Percentiles rank a stretch among this genome's conserved stretches.
phyloP scores from a whole-genome alignment of 1,140 invertebrate species.

The Neelides sp. region DNA sequence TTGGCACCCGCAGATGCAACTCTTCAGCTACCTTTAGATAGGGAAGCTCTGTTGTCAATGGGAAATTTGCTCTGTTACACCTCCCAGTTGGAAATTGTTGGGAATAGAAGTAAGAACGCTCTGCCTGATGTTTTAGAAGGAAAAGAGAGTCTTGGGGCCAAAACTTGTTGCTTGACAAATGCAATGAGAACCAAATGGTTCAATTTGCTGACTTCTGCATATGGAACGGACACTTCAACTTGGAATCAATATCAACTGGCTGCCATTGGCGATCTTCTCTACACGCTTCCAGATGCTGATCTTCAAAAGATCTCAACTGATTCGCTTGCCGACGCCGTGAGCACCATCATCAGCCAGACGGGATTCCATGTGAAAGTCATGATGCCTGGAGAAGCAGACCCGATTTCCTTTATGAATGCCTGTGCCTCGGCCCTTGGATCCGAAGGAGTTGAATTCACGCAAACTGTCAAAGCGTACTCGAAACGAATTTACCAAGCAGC shows the following conservation, averaged over 20 bases:
- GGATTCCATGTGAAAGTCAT: background rate
- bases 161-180: slow-evolving; percentile 24
- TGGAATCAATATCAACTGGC: slow-evolving; percentile 23
- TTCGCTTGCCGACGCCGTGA: slow-evolving; percentile 13
- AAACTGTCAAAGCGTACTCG: slow-evolving; percentile 18
- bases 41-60: slow-evolving; percentile 2
- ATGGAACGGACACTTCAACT: slow-evolving; percentile 17
- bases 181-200: slow-evolving; percentile 13
- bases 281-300: slow-evolving; percentile 14
- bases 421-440: slow-evolving; percentile 12
- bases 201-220: slow-evolving; percentile 12
- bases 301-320: slow-evolving; percentile 17
- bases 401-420: slow-evolving; percentile 10
- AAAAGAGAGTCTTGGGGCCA: slow-evolving; percentile 15
- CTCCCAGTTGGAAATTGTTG: background rate
- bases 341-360: slow-evolving; percentile 10
- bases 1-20: too few species aligned
- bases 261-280: slow-evolving; percentile 23
- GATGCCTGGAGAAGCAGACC: slow-evolving; percentile 4
- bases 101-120: background rate
- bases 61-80: slow-evolving; percentile 25
- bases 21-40: background rate
- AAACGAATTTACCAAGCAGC: slow-evolving; percentile 14
- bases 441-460: slow-evolving; percentile 12
- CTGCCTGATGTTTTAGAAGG: slow-evolving; percentile 17